These are phyloP conservation scores for Megaceryle maxima DNA, from an alignment of 2,113 vertebrate species.

Conservation along the genomic window DNA sequence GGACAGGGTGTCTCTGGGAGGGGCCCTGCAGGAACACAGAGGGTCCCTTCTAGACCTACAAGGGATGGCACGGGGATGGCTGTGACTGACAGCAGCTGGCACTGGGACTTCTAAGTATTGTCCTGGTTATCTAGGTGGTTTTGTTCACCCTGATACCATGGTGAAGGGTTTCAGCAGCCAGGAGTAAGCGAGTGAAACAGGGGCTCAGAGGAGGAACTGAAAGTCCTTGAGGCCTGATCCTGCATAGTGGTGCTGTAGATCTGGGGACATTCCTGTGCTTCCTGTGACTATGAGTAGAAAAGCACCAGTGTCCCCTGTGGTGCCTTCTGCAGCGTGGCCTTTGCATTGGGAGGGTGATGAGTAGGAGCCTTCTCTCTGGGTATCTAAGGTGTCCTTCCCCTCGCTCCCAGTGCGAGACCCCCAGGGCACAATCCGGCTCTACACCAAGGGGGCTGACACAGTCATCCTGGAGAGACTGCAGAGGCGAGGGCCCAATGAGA, in stretches of 20 bases:
- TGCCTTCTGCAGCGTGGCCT: not conserved
- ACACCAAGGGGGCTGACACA: slow-evolving; percentile 91
- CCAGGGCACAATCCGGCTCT: slow-evolving; percentile 85
- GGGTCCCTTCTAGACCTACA: not conserved
- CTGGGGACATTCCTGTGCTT: not conserved
- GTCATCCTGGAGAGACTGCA: slow-evolving; percentile 85
- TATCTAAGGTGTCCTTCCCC: not conserved
- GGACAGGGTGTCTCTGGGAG: not conserved
- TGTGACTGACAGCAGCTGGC: accelerated
- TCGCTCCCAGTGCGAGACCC: slow-evolving; percentile 83
- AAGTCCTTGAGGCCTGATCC: not conserved
- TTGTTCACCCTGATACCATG: not conserved
- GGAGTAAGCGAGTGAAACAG: not conserved
- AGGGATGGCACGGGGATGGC: not conserved
- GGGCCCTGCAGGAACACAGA: accelerated
- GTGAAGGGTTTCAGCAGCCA: not conserved
- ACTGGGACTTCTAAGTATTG: not conserved
- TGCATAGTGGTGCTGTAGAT: not conserved
- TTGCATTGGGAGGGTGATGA: accelerated
- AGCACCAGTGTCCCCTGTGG: accelerated
- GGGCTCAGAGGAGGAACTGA: not conserved
- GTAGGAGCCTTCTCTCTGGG: not conserved
- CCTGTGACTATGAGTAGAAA: not conserved
- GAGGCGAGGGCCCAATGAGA: slow-evolving; percentile 51
- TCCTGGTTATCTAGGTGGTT: not conserved